Percentiles rank a stretch among this genome's conserved stretches.
These are phyloP conservation scores for Epinephelus moara DNA, from an alignment of 2,113 vertebrate genomes.

Conservation along the genomic window DNA sequence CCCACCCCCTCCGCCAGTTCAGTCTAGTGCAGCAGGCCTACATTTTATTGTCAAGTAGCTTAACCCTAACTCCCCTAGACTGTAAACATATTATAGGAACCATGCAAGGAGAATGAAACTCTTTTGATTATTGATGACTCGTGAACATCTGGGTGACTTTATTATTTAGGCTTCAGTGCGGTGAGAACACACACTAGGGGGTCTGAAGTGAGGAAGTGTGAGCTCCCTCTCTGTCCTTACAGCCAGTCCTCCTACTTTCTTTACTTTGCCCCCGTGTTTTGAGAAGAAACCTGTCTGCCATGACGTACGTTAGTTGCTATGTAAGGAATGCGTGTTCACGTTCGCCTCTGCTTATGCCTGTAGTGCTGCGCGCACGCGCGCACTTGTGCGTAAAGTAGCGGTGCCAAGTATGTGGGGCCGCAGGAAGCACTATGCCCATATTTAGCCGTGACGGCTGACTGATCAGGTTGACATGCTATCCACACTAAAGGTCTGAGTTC, in stretches of 20 bases:
- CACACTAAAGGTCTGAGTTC: conserved; percentile 3
- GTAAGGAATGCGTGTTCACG: conserved; percentile 68
- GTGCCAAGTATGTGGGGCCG: conserved; percentile 50
- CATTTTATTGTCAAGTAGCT: conserved; percentile 11
- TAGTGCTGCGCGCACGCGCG: neutral
- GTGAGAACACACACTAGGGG: neutral
- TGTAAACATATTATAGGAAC: neutral
- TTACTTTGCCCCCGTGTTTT: conserved; percentile 34
- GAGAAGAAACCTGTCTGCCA: conserved; percentile 57
- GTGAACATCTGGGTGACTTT: neutral
- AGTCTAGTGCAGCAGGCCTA: conserved; percentile 8
- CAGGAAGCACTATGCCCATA: conserved; percentile 71
- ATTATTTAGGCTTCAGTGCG: neutral
- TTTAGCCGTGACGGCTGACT: conserved; percentile 56
- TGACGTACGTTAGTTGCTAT: conserved; percentile 68
- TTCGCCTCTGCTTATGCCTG: conserved; percentile 2
- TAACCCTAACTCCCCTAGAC: neutral
- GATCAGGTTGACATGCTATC: conserved; percentile 38
- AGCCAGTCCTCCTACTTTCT: conserved; percentile 8
- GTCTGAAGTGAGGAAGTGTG: neutral
- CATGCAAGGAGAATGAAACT: neutral
- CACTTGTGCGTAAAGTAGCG: conserved; percentile 22
- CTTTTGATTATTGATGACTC: no score
- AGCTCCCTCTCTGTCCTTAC: neutral
- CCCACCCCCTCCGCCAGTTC: conserved; percentile 38